Percentiles rank a stretch among this genome's conserved stretches.
Conservation (phyloP, 2,113 vertebrate genomes). For the Balaeniceps rex region DNA sequence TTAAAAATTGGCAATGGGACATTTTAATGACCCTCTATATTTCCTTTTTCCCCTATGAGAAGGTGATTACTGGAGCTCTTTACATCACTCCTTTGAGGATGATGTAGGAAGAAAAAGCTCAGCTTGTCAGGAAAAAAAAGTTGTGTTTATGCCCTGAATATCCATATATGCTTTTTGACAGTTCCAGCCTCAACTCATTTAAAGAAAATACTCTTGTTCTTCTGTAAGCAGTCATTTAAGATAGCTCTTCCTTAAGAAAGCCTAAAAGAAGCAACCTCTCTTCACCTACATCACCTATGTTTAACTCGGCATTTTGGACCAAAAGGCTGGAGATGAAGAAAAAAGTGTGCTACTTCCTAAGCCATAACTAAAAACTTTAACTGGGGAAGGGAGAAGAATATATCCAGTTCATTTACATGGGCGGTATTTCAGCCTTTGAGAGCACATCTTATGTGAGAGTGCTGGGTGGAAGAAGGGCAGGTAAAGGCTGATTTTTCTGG, state of each 20-base stretch:
- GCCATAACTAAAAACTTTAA: not conserved
- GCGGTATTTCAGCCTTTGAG: not conserved
- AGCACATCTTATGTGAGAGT: not conserved
- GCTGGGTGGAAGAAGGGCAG: not conserved
- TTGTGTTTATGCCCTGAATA: not conserved
- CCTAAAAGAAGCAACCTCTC: not conserved
- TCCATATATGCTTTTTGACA: not conserved
- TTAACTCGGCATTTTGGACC: not conserved
- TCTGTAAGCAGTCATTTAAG: not conserved
- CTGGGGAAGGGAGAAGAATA: not conserved
- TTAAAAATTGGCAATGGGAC: not conserved
- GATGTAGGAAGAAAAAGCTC: not conserved
- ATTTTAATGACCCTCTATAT: slow-evolving; percentile 17
- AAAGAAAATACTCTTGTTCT: not conserved
- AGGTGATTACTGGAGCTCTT: not conserved
- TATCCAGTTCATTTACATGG: not conserved
- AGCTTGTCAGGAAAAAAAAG: not conserved
- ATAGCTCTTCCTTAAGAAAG: not conserved
- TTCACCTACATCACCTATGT: not conserved
- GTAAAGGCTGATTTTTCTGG: not conserved
- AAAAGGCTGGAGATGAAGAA: not conserved
- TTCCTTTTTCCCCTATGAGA: not conserved
- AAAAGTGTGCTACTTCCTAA: not conserved
- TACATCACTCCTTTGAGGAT: not conserved
- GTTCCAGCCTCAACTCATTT: not conserved